Evolutionary conservation across 2,888 invertebrate genomes (phyloP).

Genomic region (Standfussiana lucernea): DNA sequence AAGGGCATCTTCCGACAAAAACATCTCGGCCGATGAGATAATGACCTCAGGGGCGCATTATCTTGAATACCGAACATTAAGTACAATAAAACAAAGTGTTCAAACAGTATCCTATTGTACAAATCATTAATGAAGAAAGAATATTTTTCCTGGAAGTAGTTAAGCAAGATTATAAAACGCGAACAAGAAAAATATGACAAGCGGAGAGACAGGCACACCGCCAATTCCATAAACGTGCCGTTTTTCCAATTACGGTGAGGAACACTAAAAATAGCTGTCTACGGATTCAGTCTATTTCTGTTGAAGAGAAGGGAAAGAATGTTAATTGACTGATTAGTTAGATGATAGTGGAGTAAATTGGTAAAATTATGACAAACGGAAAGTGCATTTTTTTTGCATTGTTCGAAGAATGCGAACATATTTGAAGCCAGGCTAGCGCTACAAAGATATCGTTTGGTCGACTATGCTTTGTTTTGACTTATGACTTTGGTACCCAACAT

Average conservation of each 20-base stretch:
- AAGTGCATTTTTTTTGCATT: not conserved
- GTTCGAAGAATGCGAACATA: not conserved
- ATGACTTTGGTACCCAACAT: not conserved
- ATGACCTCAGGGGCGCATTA: conserved; percentile 34
- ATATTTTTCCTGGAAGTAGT: conserved; percentile 10
- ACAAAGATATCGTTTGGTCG: not conserved
- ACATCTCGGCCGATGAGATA: conserved; percentile 37
- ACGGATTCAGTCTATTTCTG: conserved; percentile 24
- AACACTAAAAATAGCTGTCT: conserved; percentile 46
- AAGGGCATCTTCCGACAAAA: conserved; percentile 49
- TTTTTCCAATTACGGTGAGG: conserved; percentile 43
- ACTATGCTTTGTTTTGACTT: not conserved
- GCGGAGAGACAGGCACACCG: not conserved
- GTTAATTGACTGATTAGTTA: conserved; percentile 19
- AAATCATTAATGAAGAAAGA: conserved; percentile 3
- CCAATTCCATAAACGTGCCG: conserved; percentile 33
- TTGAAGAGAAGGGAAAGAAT: conserved; percentile 1
- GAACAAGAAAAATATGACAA: conserved; percentile 24
- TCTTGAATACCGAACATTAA: conserved; percentile 29
- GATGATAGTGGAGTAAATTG: conserved; percentile 3
- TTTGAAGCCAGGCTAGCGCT: not conserved
- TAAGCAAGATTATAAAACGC: not conserved
- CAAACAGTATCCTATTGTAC: conserved; percentile 2
- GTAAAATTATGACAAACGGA: not conserved
- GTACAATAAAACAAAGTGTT: conserved; percentile 2